Percentiles rank a stretch among this genome's conserved stretches.
Evolutionary conservation across 2,888 invertebrate genomes (phyloP).

Genomic region (Xestia xanthographa): DNA sequence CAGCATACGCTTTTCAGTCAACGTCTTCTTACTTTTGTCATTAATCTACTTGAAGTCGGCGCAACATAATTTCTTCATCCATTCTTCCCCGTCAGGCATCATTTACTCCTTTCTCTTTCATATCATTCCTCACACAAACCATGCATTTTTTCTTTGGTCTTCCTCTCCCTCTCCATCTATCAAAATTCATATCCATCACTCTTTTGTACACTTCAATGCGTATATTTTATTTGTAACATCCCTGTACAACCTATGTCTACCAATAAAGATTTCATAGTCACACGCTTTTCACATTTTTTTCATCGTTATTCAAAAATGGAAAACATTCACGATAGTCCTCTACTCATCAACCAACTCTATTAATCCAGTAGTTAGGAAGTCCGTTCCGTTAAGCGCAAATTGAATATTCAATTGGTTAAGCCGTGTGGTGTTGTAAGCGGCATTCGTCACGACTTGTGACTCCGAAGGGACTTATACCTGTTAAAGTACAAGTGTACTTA

Average conservation of each 20-base stretch:
- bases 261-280: too few relatives aligned
- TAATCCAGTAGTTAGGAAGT: constrained; percentile 56
- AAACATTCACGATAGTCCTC: neutral
- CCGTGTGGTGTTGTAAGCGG: constrained; percentile 30
- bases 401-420: constrained; percentile 55
- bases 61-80: neutral
- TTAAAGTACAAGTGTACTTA: constrained; percentile 4
- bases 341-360: constrained; percentile 40
- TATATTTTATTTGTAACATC: too few relatives aligned
- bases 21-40: too few relatives aligned
- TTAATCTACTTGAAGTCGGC: neutral
- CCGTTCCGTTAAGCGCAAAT: constrained; percentile 54
- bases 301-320: neutral
- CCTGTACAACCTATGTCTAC: too few relatives aligned
- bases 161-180: neutral
- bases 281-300: too few relatives aligned
- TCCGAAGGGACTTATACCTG: constrained; percentile 10
- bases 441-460: constrained; percentile 49
- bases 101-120: neutral
- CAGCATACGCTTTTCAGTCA: too few relatives aligned
- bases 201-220: too few relatives aligned
- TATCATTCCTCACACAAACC: neutral
- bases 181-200: neutral
- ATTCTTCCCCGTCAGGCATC: neutral
- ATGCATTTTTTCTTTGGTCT: neutral